Base-by-base conservation (phyloP, 2,888 invertebrate genomes). In the Ditylenchus weischeri region DNA sequence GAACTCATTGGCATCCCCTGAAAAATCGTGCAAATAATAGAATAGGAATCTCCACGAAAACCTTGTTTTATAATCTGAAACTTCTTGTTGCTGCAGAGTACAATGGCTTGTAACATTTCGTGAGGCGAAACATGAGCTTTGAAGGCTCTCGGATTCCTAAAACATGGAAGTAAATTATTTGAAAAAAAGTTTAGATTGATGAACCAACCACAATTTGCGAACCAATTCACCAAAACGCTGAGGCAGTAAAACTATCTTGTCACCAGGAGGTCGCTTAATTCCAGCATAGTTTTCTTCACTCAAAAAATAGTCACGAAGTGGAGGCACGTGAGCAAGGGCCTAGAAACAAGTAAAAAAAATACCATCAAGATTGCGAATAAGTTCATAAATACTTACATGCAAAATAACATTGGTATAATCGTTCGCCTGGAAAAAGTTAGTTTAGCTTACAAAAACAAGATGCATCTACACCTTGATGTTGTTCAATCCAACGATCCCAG, bases 101-200 rank as follows among this genome's bases (percentile, higher is more conserved):
- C 98, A 35, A 82, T 77, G 0, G 83, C 82, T 78, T 99, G 99
- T 35, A 99, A 86, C 96, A 99, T 99, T 87, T 99, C 98, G 84
- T 99, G 99, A 0, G 99, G 99, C 23, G 94, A 95, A 0, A 99
- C 99, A 83, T 99, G 99, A 0, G 96, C 91, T 85, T 99, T 98
- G 84, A 99, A 99, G 81, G 96, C 96, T 51, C 93, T 87, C 0
- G 96, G 95, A 85, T 99, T 98, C 43, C 43, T 43, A 43, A 43
- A 8, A 43, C 8, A 13, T 6, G 2, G 8, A 43, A 43, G 2
- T 8, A 43, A 43, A 43, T 15, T 43, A 43, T 8, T 15, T 2
- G 5, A 43, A n/a, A n/a, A n/a, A 29, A 29, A 29, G 29, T 29
- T 5, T 5, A 29, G 29, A 2, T 29, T 29, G 29, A 29, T 43